Base-by-base conservation (phyloP, 2,113 vertebrate genomes). In the Patagioenas fasciata region DNA sequence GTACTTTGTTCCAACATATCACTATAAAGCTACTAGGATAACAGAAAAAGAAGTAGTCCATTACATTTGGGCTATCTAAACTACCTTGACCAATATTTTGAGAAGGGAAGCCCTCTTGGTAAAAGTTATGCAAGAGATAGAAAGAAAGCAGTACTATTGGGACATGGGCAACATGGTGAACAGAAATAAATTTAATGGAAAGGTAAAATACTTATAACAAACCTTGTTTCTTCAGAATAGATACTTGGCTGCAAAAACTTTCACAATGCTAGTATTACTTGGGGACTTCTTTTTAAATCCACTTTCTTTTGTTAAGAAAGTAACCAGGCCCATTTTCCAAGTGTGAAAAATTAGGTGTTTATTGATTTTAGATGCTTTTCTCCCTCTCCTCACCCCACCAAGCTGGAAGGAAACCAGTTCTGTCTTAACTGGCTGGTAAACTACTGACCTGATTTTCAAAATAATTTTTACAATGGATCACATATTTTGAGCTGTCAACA, bases 361-460 rank as follows among this genome's bases (percentile, higher is more conserved):
- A 64, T 67, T 60, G 34, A 70, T 89, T 75, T 81, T 36, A 9
- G 14, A 54, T 38, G 24, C 2, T 32, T 70, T 94, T 88, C 6
- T 12, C 18, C 10, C 19, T 57, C 26, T 71, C 17, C 13, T 50
- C 5, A 47, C 1, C 5, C 3, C 12, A 77, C 9, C 1, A 5
- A 23, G 7, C 20, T 67, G 11, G 10, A 79, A 85, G 38, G 91
- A 83, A 92, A 81, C 38, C 73, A 21, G 10, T n/a, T 88, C 40
- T 73, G 15, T 53, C 88, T 96, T 93, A 93, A 95, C 87, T 62
- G 96, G 64, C 64, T 94, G 23, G 15, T 92, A 89, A 90, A 71
- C 32, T 95, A 90, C 67, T 61, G 71, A 89, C 29, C 3, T 94
- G 51, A 65, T 96, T 97, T 96, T 91, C 51, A 95, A 93, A 98